Evolutionary conservation across 2,113 vertebrate genomes (phyloP).

Genomic region (Microtus ochrogaster): DNA sequence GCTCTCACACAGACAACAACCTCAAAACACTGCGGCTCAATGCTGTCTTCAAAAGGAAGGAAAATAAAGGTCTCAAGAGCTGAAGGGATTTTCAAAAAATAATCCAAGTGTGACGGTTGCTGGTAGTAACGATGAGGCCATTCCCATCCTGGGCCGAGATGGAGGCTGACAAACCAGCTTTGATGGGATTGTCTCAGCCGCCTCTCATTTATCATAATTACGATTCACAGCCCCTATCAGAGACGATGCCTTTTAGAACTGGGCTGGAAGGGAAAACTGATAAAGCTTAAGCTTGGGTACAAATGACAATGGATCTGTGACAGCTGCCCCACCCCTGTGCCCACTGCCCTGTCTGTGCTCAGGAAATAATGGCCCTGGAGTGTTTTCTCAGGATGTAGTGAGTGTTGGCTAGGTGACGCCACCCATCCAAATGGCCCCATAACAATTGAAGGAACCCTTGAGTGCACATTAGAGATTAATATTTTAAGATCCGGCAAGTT

Average conservation of each 20-base stretch:
- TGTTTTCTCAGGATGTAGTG: constrained; percentile 68
- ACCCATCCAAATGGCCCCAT: constrained; percentile 64
- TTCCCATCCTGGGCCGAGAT: constrained; percentile 19
- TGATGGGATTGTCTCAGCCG: neutral
- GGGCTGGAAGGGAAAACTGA: constrained; percentile 31
- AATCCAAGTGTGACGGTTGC: constrained; percentile 19
- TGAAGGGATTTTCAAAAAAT: constrained; percentile 17
- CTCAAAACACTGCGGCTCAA: neutral
- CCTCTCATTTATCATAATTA: constrained; percentile 62
- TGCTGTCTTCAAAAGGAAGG: neutral
- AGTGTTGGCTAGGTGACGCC: constrained; percentile 62
- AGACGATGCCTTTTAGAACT: constrained; percentile 34
- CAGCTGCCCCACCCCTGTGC: neutral
- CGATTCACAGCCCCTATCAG: constrained; percentile 19
- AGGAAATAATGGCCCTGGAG: constrained; percentile 22
- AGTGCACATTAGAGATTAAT: constrained; percentile 77
- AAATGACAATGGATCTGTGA: constrained; percentile 50
- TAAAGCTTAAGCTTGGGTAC: neutral
- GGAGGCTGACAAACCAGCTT: constrained; percentile 39
- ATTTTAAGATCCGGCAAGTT: constrained; percentile 81
- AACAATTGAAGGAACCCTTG: constrained; percentile 72
- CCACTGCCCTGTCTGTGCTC: neutral
- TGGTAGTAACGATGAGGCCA: neutral
- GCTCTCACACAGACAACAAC: neutral
- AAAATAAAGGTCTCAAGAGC: neutral